These are phyloP conservation scores for Unio pictorum DNA, from an alignment of 2,888 invertebrate species.

Conservation along the genomic window DNA sequence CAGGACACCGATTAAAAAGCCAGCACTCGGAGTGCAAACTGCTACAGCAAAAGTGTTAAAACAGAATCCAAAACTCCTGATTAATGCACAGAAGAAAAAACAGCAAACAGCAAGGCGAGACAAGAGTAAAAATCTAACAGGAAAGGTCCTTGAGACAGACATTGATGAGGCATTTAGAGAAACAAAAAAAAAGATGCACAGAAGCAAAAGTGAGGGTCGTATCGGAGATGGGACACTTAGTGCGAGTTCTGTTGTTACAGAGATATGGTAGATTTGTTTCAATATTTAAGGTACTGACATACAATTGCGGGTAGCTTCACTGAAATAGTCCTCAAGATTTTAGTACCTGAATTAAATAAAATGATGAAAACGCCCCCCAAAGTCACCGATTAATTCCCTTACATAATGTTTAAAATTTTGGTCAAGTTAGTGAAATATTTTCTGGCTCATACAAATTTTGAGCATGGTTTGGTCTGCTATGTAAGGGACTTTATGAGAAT, in stretches of 20 bases:
- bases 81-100: conserved; percentile 12
- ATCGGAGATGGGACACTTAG: conserved; percentile 25
- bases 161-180: conserved; percentile 20
- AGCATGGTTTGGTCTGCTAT: too few species aligned
- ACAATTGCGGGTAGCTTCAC: too few species aligned
- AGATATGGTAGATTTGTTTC: conserved; percentile 23
- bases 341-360: too few species aligned
- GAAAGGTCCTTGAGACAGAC: conserved; percentile 29
- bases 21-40: background rate
- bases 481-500: too few species aligned
- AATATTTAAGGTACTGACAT: too few species aligned
- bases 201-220: conserved; percentile 33
- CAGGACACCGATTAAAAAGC: background rate
- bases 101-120: conserved; percentile 2
- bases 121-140: conserved; percentile 5
- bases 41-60: conserved; percentile 8
- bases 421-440: too few species aligned
- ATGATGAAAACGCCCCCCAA: too few species aligned
- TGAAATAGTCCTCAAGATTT: too few species aligned
- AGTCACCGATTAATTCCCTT: too few species aligned
- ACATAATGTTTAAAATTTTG: too few species aligned
- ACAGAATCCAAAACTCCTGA: conserved; percentile 12
- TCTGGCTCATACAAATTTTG: too few species aligned
- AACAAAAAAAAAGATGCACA: conserved; percentile 12
- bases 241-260: conserved; percentile 26